These are phyloP conservation scores for Sitophilus oryzae DNA, from an alignment of 1,140 invertebrate genomes.

Conservation along the genomic window DNA sequence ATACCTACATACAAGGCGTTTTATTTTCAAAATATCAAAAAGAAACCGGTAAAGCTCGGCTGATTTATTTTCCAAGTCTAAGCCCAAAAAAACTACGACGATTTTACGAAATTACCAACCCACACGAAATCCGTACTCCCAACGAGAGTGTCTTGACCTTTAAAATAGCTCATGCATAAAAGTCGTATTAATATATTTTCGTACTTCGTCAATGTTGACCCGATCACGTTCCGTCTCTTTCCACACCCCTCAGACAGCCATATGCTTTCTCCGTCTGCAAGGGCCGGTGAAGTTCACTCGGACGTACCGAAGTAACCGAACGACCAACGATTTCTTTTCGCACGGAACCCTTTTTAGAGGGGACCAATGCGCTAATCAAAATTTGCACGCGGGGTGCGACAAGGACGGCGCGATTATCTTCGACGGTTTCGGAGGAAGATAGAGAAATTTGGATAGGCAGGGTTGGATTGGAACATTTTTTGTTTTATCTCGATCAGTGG, in stretches of 20 bases:
- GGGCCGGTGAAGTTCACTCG: neutral
- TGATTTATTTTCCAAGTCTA: neutral
- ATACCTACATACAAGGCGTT: too few species aligned
- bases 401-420: conserved; percentile 3
- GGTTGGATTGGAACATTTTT: conserved; percentile 2
- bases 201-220: neutral
- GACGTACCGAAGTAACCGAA: conserved; percentile 10
- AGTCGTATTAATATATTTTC: conserved; percentile 7
- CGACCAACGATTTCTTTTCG: conserved; percentile 21
- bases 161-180: conserved; percentile 26
- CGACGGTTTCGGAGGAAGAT: conserved; percentile 12
- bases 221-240: neutral
- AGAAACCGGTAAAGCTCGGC: too few species aligned
- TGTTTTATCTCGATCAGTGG: neutral
- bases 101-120: conserved; percentile 12
- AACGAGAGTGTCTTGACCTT: conserved; percentile 24
- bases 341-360: conserved; percentile 25
- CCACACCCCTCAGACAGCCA: neutral
- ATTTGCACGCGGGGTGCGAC: conserved; percentile 20
- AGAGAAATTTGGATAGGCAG: conserved; percentile 21
- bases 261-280: neutral
- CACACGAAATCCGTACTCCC: conserved; percentile 17
- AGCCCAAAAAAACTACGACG: conserved; percentile 4
- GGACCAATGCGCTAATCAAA: conserved; percentile 23
- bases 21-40: too few species aligned